phyloP scores from a whole-genome alignment of 2,888 invertebrate genomes.

The Fragum fragum region DNA sequence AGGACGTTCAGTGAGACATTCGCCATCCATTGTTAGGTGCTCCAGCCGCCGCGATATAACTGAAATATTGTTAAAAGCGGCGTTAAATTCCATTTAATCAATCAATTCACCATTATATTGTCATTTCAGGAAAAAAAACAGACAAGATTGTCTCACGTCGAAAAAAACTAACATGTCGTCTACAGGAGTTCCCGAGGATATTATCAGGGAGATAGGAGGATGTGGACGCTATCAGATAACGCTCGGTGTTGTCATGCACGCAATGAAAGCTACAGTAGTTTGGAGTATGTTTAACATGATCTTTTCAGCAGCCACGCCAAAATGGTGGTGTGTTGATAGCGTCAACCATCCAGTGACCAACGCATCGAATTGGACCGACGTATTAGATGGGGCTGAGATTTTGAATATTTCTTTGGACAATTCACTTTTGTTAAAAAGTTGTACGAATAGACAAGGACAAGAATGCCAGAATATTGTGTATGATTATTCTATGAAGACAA shows the following conservation, averaged over 20 bases:
- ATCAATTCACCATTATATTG: too few relatives aligned
- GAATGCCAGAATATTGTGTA: conserved; percentile 25
- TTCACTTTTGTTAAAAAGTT: conserved; percentile 20
- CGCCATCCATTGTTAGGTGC: too few relatives aligned
- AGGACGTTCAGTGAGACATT: too few relatives aligned
- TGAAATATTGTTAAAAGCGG: too few relatives aligned
- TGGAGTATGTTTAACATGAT: conserved; percentile 63
- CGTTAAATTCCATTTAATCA: too few relatives aligned
- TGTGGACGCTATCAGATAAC: conserved; percentile 63
- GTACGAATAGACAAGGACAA: background rate
- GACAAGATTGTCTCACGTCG: too few relatives aligned
- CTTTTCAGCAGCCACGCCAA: conserved; percentile 65
- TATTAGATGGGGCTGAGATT: too few relatives aligned
- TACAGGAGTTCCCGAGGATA: conserved; percentile 38
- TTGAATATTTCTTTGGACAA: background rate
- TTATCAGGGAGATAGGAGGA: conserved; percentile 57
- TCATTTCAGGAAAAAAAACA: too few relatives aligned
- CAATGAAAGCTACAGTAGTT: conserved; percentile 54
- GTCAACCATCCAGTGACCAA: background rate
- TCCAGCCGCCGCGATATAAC: too few relatives aligned
- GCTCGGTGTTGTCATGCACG: conserved; percentile 46
- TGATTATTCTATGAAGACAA: conserved; percentile 34
- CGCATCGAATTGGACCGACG: background rate
- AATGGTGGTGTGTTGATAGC: conserved; percentile 63
- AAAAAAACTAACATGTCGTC: conserved; percentile 36